Base-by-base conservation (phyloP, 2,888 invertebrate genomes). In the Cinara cedri region DNA sequence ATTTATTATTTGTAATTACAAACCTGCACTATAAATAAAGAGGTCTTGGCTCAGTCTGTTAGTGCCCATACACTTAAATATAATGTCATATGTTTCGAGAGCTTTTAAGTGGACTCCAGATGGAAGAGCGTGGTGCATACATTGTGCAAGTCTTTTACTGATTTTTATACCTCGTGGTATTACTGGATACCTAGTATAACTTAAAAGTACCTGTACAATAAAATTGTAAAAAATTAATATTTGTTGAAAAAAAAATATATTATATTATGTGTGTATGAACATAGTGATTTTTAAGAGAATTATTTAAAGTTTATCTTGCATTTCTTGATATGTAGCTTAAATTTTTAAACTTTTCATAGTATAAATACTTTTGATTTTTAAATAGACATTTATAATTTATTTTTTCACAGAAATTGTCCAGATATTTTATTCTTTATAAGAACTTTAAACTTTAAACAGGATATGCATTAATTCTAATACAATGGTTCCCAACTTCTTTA, bases 81-180 rank as follows among this genome's bases (percentile, higher is more conserved):
- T 94, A 83, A 94, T 92, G 85, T 94, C 93, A 86, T 96, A 96
- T 0, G 95, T 94, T 87, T 96, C 96, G 83, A 96, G 87, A 26
- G 95, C 95, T 86, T 95, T 96, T 82, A 96, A 87, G 86, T 96
- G 96, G 42, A 96, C 96, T 51, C 96, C 96, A 76, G 93, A 93
- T 26, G 96, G 96, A 82, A 96, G 87, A 21, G 93, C 93, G 51
- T 96, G 96, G 87, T 97, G 96, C 89, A 96, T 92, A 85, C 96
- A 97, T 88, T 96, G 96, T 66, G 96, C 94, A 82, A 97, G 87
- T 82, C 96, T 89, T 87, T 96, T 97, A 71, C 94, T 93, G 82
- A 96, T 93, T 84, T 94, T 93, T 83, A 95, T 92, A 83, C 94
- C 88, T 82, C 94, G 89, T 10, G 96, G 96, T 84, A 97, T 93